These are phyloP conservation scores for Bicyclus anynana DNA, from an alignment of 1,140 invertebrate genomes.

Conservation along the genomic window DNA sequence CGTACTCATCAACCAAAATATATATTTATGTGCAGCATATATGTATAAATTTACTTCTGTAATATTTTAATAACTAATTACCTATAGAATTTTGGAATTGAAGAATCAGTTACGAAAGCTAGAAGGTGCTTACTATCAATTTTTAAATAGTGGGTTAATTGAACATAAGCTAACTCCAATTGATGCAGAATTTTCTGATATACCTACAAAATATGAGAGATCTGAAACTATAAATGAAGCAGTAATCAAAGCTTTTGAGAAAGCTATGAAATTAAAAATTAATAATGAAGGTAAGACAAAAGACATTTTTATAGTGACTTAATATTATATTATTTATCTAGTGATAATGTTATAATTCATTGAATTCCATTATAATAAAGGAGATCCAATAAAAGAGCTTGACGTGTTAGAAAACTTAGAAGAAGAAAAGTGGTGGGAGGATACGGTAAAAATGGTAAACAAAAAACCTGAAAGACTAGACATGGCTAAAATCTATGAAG, in stretches of 20 bases:
- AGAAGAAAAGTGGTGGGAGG: conserved; percentile 35
- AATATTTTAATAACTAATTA: neutral
- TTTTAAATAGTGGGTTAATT: conserved; percentile 34
- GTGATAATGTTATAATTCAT: too few relatives aligned
- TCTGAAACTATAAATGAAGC: conserved; percentile 23
- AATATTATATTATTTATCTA: too few relatives aligned
- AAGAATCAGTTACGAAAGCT: conserved; percentile 42
- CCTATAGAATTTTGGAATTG: conserved; percentile 48
- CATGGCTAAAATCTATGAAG: conserved; percentile 25
- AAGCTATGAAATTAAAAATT: conserved; percentile 31
- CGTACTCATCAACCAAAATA: too few relatives aligned
- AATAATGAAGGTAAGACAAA: neutral
- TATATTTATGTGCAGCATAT: too few relatives aligned
- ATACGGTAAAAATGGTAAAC: conserved; percentile 10
- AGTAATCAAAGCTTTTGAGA: conserved; percentile 32
- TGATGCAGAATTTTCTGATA: conserved; percentile 37
- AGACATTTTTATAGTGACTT: too few relatives aligned
- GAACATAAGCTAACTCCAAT: conserved; percentile 32
- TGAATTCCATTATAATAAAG: too few relatives aligned
- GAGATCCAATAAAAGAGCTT: too few relatives aligned
- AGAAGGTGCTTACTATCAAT: conserved; percentile 37
- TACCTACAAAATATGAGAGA: conserved; percentile 27
- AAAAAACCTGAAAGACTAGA: conserved; percentile 23
- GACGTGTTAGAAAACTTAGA: neutral
- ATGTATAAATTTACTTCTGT: too few relatives aligned